Evolutionary conservation across 2,888 invertebrate species (phyloP).

Genomic region (Metopia argyrocephala): DNA sequence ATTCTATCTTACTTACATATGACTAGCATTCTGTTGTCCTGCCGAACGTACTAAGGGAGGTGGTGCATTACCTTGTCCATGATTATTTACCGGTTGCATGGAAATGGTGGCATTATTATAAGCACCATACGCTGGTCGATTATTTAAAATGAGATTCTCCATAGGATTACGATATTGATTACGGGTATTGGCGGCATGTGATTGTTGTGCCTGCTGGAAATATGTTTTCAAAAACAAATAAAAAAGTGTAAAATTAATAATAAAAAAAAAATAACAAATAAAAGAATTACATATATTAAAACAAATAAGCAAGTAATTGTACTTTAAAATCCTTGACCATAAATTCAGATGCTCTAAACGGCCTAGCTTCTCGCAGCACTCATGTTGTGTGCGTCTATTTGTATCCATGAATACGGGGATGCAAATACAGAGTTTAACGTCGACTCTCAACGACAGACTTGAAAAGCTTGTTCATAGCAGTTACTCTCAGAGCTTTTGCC

Average conservation of each 20-base stretch:
- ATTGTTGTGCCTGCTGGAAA: constrained; percentile 71
- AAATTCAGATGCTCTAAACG: too few species aligned
- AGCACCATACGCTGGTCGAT: constrained; percentile 73
- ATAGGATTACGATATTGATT: constrained; percentile 73
- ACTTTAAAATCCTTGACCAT: too few species aligned
- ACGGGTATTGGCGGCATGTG: constrained; percentile 66
- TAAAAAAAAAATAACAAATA: neutral
- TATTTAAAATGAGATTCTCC: constrained; percentile 74
- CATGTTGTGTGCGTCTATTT: too few species aligned
- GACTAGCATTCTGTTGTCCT: constrained; percentile 78
- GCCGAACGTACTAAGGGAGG: constrained; percentile 81
- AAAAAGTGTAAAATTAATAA: constrained; percentile 8
- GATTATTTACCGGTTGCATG: constrained; percentile 76
- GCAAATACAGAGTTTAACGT: too few species aligned
- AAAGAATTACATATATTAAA: too few species aligned
- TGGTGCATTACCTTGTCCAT: constrained; percentile 79
- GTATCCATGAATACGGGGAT: too few species aligned
- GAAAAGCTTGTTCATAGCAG: too few species aligned
- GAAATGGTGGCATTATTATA: constrained; percentile 76
- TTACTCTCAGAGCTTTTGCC: too few species aligned
- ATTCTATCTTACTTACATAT: constrained; percentile 74
- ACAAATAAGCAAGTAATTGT: too few species aligned
- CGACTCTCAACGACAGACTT: too few species aligned
- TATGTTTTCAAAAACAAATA: too few species aligned
- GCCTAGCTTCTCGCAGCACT: too few species aligned